Conservation (phyloP, 2,113 vertebrate species). For the Ochotona princeps region DNA sequence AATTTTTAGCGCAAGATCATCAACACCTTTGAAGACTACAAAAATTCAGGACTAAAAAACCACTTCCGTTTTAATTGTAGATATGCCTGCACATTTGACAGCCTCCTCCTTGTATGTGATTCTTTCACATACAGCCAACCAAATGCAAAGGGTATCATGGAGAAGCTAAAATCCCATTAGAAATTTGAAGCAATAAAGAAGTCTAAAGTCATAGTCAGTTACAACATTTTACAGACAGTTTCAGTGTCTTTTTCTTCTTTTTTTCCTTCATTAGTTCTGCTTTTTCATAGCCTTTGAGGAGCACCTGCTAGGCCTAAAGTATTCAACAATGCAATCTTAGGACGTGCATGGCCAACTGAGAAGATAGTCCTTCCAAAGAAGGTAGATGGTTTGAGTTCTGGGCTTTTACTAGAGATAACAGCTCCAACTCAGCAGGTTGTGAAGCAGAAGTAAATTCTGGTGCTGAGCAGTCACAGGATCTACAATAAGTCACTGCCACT, state of each 20-base stretch:
- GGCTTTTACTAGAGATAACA: background rate
- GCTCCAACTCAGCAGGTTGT: background rate
- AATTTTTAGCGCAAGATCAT: slow-evolving; percentile 52
- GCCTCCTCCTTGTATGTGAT: background rate
- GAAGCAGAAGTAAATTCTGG: background rate
- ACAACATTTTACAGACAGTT: background rate
- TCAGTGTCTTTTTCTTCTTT: background rate
- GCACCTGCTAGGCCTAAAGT: slow-evolving; percentile 21
- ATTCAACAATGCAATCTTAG: background rate
- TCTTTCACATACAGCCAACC: slow-evolving; percentile 8
- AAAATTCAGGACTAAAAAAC: slow-evolving; percentile 27
- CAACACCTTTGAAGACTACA: background rate
- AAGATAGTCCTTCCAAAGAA: slow-evolving; percentile 26
- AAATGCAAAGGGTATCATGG: slow-evolving; percentile 15
- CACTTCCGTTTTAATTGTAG: background rate
- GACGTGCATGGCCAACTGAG: slow-evolving; percentile 20
- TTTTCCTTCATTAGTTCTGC: background rate
- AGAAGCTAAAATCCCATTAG: background rate
- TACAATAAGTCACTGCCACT: background rate
- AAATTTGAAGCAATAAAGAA: background rate
- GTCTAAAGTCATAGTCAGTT: background rate
- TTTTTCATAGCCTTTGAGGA: background rate
- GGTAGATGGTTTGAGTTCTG: background rate
- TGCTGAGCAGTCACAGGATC: background rate
- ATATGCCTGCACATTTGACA: background rate